phyloP scores from a whole-genome alignment of 2,888 invertebrate species.

The Gymnocheta viridis region DNA sequence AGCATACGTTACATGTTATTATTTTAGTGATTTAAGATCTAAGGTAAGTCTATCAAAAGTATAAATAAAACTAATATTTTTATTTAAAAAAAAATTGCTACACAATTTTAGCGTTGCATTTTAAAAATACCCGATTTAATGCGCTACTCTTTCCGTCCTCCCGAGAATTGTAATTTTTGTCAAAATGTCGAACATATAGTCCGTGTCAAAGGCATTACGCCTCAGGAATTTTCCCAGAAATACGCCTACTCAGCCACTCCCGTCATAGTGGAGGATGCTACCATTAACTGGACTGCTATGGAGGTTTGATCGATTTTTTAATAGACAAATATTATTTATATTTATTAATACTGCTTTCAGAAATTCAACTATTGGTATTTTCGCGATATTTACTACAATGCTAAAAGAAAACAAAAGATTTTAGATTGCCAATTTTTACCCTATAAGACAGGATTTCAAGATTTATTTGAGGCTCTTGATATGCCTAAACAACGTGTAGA shows the following conservation, averaged over 20 bases:
- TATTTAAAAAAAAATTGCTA: background rate
- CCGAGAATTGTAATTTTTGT: slow-evolving; percentile 92
- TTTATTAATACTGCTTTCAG: slow-evolving; percentile 77
- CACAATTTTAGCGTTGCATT: slow-evolving; percentile 72
- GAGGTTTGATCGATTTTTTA: slow-evolving; percentile 78
- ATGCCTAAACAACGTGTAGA: slow-evolving; percentile 89
- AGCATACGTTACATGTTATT: slow-evolving; percentile 69
- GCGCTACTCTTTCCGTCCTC: slow-evolving; percentile 86
- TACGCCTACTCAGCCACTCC: slow-evolving; percentile 91
- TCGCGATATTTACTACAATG: slow-evolving; percentile 87
- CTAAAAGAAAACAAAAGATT: slow-evolving; percentile 83
- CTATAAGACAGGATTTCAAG: slow-evolving; percentile 92
- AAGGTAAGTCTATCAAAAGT: slow-evolving; percentile 69
- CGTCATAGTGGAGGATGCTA: slow-evolving; percentile 93
- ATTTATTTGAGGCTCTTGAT: slow-evolving; percentile 90
- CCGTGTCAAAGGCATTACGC: slow-evolving; percentile 86
- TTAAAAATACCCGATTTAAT: slow-evolving; percentile 75
- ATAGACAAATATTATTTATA: background rate
- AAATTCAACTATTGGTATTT: slow-evolving; percentile 92
- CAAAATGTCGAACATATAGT: slow-evolving; percentile 85
- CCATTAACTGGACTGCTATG: slow-evolving; percentile 90
- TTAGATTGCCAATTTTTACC: slow-evolving; percentile 96
- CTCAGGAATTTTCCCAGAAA: slow-evolving; percentile 87
- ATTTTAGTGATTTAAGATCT: slow-evolving; percentile 73
- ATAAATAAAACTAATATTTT: background rate